Base-by-base conservation (phyloP, 2,113 vertebrate species). In the Jaculus jaculus region DNA sequence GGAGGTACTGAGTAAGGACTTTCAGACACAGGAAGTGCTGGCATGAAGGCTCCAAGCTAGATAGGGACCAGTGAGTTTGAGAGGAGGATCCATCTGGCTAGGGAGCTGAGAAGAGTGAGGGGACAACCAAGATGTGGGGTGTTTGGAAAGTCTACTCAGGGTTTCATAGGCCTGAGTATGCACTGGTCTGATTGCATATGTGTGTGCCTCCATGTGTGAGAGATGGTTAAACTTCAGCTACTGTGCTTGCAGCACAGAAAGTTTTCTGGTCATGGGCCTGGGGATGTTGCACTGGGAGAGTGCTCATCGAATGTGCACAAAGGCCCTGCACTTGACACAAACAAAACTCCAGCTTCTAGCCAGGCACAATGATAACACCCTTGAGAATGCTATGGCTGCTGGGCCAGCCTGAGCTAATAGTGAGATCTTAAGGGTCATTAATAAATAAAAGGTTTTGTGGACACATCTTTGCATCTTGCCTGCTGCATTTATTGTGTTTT, bases 401-500 rank as follows among this genome's bases (percentile, higher is more conserved):
- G 34, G 26, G 63, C 71, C 47, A 26, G 42, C 20, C 32, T 71
- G 47, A 42, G 16, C 32, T 84, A 13, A 34, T 58, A 71, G 47
- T 71, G 34, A 71, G 47, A 58, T 47, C 83, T 54, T 83, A 18
- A 65, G 28, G 12, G 5, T 28, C 66, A 68, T 28, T 30, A 66
- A 66, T 30, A 68, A 68, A 28, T 68, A 30, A 68, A 68, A 54
- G 54, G 68, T 71, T 71, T 18, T 71, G 7, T 71, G n/a, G 32
- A 17, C 68, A 68, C 30, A 60, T 71, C 20, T 81, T 54, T 83
- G 28, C 30, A 39, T 69, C 23, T 42, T 9, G 85, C 24, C 16
- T 47, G 47, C 58, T 81, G 69, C 37, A 65, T 82, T 87, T 90
- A 77, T 47, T 92, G 32, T 93, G 51, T 81, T 89, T 94, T 85